phyloP scores from a whole-genome alignment of 2,113 vertebrate species.

The Datnioides undecimradiatus region DNA sequence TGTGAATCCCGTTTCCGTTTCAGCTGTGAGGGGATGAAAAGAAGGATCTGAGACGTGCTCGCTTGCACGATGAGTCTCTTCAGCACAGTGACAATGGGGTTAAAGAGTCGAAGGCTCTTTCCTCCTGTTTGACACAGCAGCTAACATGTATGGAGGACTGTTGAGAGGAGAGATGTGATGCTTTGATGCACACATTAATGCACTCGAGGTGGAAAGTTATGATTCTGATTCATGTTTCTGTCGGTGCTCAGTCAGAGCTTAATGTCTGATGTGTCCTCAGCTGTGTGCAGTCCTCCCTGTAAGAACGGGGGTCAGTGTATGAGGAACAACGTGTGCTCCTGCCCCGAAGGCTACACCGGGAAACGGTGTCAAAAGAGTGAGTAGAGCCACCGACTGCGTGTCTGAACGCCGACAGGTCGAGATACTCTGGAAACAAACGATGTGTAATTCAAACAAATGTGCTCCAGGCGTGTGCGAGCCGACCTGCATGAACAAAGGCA shows the following conservation, averaged over 20 bases:
- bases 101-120: not conserved
- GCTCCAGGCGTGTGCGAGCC: conserved; percentile 92
- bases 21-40: not conserved
- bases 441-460: conserved; percentile 10
- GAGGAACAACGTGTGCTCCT: conserved; percentile 92
- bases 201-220: not conserved
- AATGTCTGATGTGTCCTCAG: conserved; percentile 73
- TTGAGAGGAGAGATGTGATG: not conserved
- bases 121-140: not conserved
- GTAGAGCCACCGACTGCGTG: conserved; percentile 33
- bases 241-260: not conserved
- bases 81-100: not conserved
- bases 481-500: conserved; percentile 91
- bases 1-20: not conserved
- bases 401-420: not conserved
- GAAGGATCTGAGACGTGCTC: not conserved
- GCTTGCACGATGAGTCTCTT: not conserved
- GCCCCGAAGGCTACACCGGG: conserved; percentile 88
- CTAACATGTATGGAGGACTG: not conserved
- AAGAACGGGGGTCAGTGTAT: conserved; percentile 92
- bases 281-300: conserved; percentile 92
- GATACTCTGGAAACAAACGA: not conserved
- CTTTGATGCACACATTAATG: not conserved
- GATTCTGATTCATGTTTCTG: not conserved
- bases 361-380: conserved; percentile 93